phyloP scores from a whole-genome alignment of 2,888 invertebrate genomes.

The Lycocerus yunnanus region DNA sequence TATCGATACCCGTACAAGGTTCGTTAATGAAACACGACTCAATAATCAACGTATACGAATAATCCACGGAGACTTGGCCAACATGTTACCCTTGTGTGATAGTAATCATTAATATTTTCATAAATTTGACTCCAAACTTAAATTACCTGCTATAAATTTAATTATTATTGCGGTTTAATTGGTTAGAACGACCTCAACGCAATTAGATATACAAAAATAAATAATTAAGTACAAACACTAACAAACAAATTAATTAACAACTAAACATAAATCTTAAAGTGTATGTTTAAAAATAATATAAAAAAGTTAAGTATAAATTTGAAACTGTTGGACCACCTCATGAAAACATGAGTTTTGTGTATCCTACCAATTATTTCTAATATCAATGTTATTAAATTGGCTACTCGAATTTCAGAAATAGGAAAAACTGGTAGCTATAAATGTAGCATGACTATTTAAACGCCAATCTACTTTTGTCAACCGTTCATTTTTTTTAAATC shows the following conservation, averaged over 20 bases:
- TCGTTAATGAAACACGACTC: conserved; percentile 55
- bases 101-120: neutral
- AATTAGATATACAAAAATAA: neutral
- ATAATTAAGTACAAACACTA: neutral
- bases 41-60: conserved; percentile 47
- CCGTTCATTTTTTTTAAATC: conserved; percentile 7
- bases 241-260: neutral
- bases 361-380: conserved; percentile 53
- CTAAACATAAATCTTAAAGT: neutral
- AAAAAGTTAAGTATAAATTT: conserved; percentile 16
- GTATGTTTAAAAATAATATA: conserved; percentile 10
- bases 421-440: conserved; percentile 52
- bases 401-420: conserved; percentile 52
- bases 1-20: conserved; percentile 46
- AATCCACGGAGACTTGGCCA: conserved; percentile 22
- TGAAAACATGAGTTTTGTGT: conserved; percentile 53
- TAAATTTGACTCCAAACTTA: neutral
- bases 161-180: neutral
- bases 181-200: neutral
- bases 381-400: conserved; percentile 53
- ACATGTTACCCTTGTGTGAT: conserved; percentile 16
- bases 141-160: neutral
- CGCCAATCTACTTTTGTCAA: conserved; percentile 37
- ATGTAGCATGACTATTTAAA: conserved; percentile 9
- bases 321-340: conserved; percentile 45